Evolutionary conservation across 2,888 invertebrate genomes (phyloP).

Genomic region (Aphodius granarius): DNA sequence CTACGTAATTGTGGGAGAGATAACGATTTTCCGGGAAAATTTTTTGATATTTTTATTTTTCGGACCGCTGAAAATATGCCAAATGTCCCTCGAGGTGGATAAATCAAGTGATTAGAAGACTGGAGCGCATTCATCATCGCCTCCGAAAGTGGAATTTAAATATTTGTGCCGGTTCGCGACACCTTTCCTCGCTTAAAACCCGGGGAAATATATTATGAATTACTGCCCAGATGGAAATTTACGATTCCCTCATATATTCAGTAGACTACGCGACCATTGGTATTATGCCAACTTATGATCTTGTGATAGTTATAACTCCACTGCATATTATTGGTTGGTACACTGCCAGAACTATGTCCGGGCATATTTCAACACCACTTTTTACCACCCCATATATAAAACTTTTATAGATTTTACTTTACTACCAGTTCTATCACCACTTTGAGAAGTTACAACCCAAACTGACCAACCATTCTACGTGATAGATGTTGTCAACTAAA

Average conservation of each 20-base stretch:
- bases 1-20: not conserved
- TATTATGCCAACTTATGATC: constrained; percentile 12
- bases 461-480: too few relatives aligned
- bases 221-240: constrained; percentile 1
- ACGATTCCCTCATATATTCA: constrained; percentile 12
- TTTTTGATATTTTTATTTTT: not conserved
- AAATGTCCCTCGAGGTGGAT: not conserved
- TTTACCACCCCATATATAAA: constrained; percentile 1
- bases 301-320: constrained; percentile 8
- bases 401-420: not conserved
- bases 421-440: not conserved
- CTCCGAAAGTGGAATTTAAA: not conserved
- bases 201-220: constrained; percentile 8
- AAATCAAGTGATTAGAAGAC: not conserved
- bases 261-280: constrained; percentile 3
- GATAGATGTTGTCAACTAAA: too few relatives aligned
- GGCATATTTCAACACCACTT: constrained; percentile 9
- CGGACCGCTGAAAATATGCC: not conserved
- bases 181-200: constrained; percentile 6
- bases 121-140: not conserved
- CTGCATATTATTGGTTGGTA: constrained; percentile 12
- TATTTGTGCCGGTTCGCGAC: not conserved
- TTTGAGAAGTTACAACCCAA: not conserved
- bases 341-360: constrained; percentile 2
- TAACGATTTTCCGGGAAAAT: not conserved